Conservation (phyloP, 2,888 invertebrate species). For the Exephanes ischioxanthus region DNA sequence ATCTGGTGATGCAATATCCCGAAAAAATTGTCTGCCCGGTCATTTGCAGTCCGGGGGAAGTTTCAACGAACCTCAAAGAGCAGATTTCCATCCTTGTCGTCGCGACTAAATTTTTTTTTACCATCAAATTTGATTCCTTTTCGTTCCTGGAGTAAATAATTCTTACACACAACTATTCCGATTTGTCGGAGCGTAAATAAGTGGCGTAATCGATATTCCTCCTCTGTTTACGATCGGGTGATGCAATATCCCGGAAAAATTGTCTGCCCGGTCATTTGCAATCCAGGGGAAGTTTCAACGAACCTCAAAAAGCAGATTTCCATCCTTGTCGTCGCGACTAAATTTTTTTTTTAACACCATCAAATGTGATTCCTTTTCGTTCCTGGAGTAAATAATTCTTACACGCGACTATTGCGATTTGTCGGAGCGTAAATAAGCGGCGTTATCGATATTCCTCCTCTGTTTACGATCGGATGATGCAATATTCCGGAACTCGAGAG, state of each 20-base stretch:
- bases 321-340: not conserved
- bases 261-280: not conserved
- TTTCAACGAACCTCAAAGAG: not conserved
- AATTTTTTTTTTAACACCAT: not conserved
- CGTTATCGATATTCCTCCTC: conserved; percentile 19
- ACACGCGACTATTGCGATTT: not conserved
- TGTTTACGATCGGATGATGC: conserved; percentile 48
- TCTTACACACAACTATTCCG: not conserved
- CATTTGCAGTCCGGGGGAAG: not conserved
- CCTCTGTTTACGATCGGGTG: conserved; percentile 37
- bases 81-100: not conserved
- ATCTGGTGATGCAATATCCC: conserved; percentile 55
- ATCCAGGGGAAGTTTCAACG: not conserved
- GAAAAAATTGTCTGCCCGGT: not conserved
- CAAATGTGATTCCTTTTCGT: not conserved
- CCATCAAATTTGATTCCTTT: not conserved
- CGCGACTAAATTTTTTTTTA: not conserved
- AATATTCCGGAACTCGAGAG: conserved; percentile 49
- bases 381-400: not conserved
- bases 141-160: not conserved
- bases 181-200: conserved; percentile 12
- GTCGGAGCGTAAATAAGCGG: conserved; percentile 7
- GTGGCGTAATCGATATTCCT: conserved; percentile 19
- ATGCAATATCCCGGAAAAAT: conserved; percentile 49
- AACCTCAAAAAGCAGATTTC: not conserved